These are phyloP conservation scores for Marmota monax DNA, from an alignment of 2,113 vertebrate genomes.

Conservation along the genomic window DNA sequence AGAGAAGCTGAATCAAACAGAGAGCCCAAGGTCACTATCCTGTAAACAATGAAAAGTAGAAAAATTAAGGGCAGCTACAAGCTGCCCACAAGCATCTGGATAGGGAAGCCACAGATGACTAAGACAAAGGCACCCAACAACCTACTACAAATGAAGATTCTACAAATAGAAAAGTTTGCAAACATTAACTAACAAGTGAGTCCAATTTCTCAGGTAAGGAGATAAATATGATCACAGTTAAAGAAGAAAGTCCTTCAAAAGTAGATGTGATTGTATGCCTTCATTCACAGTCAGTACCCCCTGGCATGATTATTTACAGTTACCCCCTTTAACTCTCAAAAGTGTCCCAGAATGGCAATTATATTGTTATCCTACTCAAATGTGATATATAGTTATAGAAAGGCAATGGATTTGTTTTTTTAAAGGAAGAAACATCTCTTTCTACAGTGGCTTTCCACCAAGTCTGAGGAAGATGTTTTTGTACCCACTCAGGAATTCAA, in stretches of 20 bases:
- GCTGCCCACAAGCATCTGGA: neutral
- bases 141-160: constrained; percentile 47
- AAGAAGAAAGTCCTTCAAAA: constrained; percentile 48
- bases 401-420: neutral
- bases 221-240: neutral
- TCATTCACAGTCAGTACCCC: neutral
- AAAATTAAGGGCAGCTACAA: constrained; percentile 45
- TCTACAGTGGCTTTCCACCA: neutral
- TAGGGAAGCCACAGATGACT: neutral
- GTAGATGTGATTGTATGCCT: neutral
- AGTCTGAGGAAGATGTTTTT: neutral
- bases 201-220: constrained; percentile 8
- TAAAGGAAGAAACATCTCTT: neutral
- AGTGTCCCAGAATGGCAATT: neutral
- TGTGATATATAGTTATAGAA: constrained; percentile 4
- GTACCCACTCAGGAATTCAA: neutral
- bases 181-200: neutral
- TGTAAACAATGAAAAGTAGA: constrained; percentile 33
- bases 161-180: constrained; percentile 40
- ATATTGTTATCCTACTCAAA: constrained; percentile 8
- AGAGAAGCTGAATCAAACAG: neutral
- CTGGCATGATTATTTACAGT: constrained; percentile 1
- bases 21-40: neutral
- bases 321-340: neutral
- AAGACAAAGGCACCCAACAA: constrained; percentile 42